phyloP scores from a whole-genome alignment of 2,797 vertebrate genomes.

The Hephaestus fuliginosus region DNA sequence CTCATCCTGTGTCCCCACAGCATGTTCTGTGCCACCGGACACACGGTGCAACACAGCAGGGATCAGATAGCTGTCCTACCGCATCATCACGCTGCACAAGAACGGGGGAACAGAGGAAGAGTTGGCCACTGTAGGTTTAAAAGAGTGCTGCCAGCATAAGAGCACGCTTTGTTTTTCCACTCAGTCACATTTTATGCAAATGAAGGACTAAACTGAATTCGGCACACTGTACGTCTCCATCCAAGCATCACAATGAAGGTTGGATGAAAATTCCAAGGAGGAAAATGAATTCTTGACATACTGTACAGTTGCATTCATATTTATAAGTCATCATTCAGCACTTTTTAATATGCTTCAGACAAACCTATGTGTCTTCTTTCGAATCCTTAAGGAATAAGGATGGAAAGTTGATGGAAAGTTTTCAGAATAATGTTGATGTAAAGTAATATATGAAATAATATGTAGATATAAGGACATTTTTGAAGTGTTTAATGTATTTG shows the following conservation, averaged over 20 bases:
- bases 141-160: constrained; percentile 1
- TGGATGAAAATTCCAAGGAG: constrained; percentile 22
- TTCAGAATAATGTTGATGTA: too few relatives aligned
- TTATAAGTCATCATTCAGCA: constrained; percentile 20
- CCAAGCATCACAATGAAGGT: constrained; percentile 38
- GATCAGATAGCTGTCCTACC: constrained; percentile 74
- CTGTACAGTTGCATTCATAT: constrained; percentile 33
- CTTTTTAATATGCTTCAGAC: not conserved
- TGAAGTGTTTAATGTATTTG: not conserved
- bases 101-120: constrained; percentile 24
- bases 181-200: constrained; percentile 55
- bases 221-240: constrained; percentile 20
- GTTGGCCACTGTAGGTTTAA: constrained; percentile 17
- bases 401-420: not conserved
- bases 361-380: not conserved
- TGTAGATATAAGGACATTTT: not conserved
- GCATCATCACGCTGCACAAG: constrained; percentile 62
- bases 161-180: constrained; percentile 32
- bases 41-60: constrained; percentile 62
- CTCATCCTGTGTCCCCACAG: constrained; percentile 73
- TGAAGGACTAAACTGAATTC: constrained; percentile 5
- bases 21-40: constrained; percentile 77
- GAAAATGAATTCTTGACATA: constrained; percentile 8
- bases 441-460: not conserved
- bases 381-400: constrained; percentile 4